Percentiles rank a stretch among this genome's conserved stretches.
phyloP scores from a whole-genome alignment of 2,888 invertebrate species.

The Leptopterna dolabrata region DNA sequence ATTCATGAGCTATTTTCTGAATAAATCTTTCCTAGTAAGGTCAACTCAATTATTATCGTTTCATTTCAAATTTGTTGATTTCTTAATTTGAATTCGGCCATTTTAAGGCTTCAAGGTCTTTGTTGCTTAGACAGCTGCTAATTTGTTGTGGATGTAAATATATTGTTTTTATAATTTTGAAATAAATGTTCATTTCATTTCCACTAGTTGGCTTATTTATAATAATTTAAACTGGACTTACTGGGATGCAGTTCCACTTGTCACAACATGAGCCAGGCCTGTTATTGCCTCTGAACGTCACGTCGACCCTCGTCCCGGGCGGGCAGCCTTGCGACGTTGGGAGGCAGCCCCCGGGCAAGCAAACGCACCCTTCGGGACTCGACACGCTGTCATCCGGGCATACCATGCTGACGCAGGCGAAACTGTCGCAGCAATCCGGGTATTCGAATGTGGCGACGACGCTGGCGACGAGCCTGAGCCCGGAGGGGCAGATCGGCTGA shows the following conservation, averaged over 20 bases:
- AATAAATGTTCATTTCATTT: no score
- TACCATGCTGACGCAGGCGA: neutral
- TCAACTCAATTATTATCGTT: no score
- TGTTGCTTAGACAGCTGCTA: no score
- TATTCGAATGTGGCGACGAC: neutral
- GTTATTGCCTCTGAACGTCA: neutral
- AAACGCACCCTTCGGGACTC: neutral
- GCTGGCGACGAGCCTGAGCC: neutral
- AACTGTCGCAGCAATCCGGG: neutral
- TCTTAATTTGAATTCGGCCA: no score
- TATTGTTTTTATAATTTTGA: no score
- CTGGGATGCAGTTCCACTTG: neutral
- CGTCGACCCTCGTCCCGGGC: neutral
- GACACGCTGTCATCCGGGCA: neutral
- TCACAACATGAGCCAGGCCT: neutral
- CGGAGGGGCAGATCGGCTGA: neutral
- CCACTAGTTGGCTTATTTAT: no score
- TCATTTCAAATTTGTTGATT: no score
- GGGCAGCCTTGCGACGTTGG: neutral
- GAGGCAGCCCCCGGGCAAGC: neutral
- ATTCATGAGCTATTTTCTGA: no score
- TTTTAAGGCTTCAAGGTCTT: no score
- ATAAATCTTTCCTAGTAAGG: no score
- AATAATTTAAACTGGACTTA: neutral
- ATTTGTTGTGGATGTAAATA: no score